Evolutionary conservation across 2,113 vertebrate genomes (phyloP).

Genomic region (Stomatorhinus ivindoensis): DNA sequence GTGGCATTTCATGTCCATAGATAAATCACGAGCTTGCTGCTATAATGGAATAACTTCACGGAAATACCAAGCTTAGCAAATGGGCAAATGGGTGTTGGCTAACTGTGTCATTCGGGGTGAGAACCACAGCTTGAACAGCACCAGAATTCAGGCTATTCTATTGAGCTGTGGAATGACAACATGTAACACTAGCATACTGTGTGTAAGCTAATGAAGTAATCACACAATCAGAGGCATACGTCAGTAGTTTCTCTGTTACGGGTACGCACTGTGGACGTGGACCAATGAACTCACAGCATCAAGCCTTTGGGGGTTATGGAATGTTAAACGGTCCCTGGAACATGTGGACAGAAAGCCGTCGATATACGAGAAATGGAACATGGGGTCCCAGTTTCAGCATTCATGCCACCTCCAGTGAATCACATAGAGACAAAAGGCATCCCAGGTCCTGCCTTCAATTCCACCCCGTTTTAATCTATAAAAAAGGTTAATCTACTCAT

Average conservation of each 20-base stretch:
- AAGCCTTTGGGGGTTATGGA: background rate
- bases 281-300: background rate
- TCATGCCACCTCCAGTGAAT: background rate
- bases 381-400: background rate
- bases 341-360: background rate
- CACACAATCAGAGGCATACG: background rate
- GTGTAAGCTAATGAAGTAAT: background rate
- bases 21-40: background rate
- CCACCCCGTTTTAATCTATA: background rate
- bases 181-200: background rate
- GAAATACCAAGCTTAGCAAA: background rate
- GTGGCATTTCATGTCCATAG: background rate
- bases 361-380: background rate
- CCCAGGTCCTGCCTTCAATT: background rate
- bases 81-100: background rate
- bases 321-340: background rate
- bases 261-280: background rate
- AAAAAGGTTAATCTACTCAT: constrained; percentile 7
- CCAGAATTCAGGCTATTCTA: background rate
- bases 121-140: background rate
- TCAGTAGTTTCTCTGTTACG: background rate
- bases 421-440: background rate
- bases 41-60: background rate
- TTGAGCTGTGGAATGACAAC: background rate
- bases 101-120: background rate